phyloP scores from a whole-genome alignment of 2,888 invertebrate genomes.

The Drosophila eohydei region DNA sequence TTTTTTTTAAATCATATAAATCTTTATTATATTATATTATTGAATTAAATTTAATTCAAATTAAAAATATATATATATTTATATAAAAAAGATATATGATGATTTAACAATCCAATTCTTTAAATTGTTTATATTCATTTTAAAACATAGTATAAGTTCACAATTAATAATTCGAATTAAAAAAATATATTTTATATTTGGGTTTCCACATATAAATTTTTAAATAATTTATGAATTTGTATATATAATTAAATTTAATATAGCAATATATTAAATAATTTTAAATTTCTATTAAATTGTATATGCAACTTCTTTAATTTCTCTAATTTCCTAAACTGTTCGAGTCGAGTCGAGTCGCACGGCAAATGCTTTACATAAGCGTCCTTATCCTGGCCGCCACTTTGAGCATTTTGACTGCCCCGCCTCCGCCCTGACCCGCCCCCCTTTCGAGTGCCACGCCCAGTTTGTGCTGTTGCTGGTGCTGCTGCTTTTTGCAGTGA shows the following conservation, averaged over 20 bases:
- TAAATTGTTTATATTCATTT: too few relatives aligned
- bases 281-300: background rate
- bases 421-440: background rate
- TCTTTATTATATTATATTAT: too few relatives aligned
- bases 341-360: constrained; percentile 40
- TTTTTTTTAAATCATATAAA: too few relatives aligned
- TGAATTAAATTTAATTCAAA: too few relatives aligned
- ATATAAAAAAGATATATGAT: too few relatives aligned
- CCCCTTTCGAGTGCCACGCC: constrained; percentile 1
- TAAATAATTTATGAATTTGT: too few relatives aligned
- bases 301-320: background rate
- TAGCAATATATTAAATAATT: background rate
- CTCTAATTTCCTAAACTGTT: constrained; percentile 59
- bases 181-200: too few relatives aligned
- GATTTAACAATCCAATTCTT: too few relatives aligned
- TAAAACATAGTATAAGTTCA: too few relatives aligned
- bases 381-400: constrained; percentile 57
- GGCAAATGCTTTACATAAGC: constrained; percentile 74
- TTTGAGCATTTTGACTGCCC: constrained; percentile 31
- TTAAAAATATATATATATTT: too few relatives aligned
- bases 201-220: too few relatives aligned
- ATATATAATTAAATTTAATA: background rate
- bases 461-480: constrained; percentile 4
- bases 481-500: constrained; percentile 47
- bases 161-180: too few relatives aligned